These are phyloP conservation scores for Pseudomyrmex sp. DNA, from an alignment of 1,140 invertebrate genomes.

Conservation along the genomic window DNA sequence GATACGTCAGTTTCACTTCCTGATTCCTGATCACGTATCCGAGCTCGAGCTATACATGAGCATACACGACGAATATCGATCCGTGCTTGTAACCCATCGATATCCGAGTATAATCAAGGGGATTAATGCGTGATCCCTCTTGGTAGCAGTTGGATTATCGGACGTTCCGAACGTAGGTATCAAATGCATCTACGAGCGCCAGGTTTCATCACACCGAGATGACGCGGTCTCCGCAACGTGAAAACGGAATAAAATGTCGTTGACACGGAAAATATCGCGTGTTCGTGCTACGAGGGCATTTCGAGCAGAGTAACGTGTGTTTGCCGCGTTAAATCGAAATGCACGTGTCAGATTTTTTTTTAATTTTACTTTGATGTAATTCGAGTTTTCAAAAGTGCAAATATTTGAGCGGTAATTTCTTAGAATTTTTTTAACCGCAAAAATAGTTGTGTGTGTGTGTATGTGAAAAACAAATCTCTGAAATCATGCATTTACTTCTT, in stretches of 20 bases:
- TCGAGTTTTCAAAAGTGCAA: background rate
- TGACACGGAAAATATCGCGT: conserved; percentile 19
- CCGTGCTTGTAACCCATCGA: conserved; percentile 16
- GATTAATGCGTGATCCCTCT: conserved; percentile 34
- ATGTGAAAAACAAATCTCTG: background rate
- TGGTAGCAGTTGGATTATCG: conserved; percentile 25
- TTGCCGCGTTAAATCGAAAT: conserved; percentile 25
- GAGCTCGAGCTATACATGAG: background rate
- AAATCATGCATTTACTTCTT: background rate
- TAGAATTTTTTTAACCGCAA: background rate
- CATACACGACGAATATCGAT: conserved; percentile 37
- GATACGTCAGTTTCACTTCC: conserved; percentile 45
- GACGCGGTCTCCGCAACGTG: background rate
- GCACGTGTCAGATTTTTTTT: conserved; percentile 10
- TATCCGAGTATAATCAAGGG: conserved; percentile 38
- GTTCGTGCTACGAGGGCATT: conserved; percentile 8
- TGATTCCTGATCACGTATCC: conserved; percentile 49
- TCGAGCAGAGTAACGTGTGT: background rate
- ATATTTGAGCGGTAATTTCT: background rate
- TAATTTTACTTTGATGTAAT: background rate
- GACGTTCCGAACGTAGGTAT: conserved; percentile 17
- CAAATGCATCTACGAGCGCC: background rate
- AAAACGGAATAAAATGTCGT: conserved; percentile 26
- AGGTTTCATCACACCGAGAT: conserved; percentile 15
- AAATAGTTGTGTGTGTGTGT: background rate